Evolutionary conservation across 1,140 invertebrate species (phyloP), one percentile per base, ranked within the genome.

Genomic region (Eumaeus atala): DNA sequence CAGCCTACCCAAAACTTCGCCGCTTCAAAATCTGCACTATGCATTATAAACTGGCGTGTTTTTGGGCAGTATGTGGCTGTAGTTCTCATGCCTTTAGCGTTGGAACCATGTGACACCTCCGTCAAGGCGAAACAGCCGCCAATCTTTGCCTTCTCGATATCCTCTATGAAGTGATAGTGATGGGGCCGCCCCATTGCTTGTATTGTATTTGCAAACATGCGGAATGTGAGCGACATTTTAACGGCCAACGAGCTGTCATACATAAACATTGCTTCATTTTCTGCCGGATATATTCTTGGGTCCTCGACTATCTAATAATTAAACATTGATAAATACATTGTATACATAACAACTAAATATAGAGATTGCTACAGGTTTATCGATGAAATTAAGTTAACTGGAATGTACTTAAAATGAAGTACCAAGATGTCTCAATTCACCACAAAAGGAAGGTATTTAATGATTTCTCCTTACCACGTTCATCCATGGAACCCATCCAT

Each of bases 51-150:
- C 76, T 94, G 90, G 75, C 92, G 83, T n/a, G 90, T 92, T 49
- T 89, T 87, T 0, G 90, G 88, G 73, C 95, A 91, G 80, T 93
- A 97, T 0, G 92, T 95, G 0, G 95, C 95, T 1, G 92, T 93
- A 0, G 95, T 97, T 56, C 92, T 90, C 91, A 97, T 93, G 33
- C 91, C 92, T 77, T 93, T 92, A 4, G 94, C 93, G 74, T 97
- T 96, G 14, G 93, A 95, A 3, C 95, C 95, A 87, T 97, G 95
- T 5, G 92, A 91, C n/a, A 97, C 90, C 84, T 97, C 95, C 0
- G 95, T 97, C 0, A 97, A 76, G 0, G 93, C 93, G 83, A 95
- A 96, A 70, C 93, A 95, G n/a, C 94, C 94, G 55, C 81, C 61
- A 44, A 92, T 92, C 57, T 89, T 77, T 11, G 87, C 88, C 21